Conservation (phyloP, 2,888 invertebrate species). For the Brassicogethes aeneus region DNA sequence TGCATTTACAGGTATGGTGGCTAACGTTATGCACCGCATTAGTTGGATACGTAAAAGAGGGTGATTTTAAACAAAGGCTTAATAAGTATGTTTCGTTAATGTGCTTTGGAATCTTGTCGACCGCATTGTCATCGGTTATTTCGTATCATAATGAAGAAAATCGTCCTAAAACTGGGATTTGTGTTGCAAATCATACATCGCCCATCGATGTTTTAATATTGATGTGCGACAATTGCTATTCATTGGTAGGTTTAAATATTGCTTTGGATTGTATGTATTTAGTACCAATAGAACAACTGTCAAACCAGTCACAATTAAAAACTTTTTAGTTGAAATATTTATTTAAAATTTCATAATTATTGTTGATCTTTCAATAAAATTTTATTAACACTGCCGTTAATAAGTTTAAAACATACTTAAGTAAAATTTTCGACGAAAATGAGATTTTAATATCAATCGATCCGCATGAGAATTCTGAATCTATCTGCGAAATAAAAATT, state of each 20-base stretch:
- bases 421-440: too few species aligned
- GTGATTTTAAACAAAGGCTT: constrained; percentile 65
- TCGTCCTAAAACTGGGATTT: constrained; percentile 75
- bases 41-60: constrained; percentile 76
- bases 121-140: constrained; percentile 83
- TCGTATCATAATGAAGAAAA: constrained; percentile 82
- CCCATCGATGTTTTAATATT: constrained; percentile 96
- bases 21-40: constrained; percentile 77
- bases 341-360: too few species aligned
- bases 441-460: too few species aligned
- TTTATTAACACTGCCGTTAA: too few species aligned
- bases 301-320: too few species aligned
- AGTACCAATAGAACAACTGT: too few species aligned
- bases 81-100: constrained; percentile 76
- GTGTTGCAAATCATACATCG: constrained; percentile 98
- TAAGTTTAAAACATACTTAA: too few species aligned
- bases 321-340: too few species aligned
- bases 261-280: constrained; percentile 3
- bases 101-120: constrained; percentile 88
- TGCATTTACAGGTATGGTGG: constrained; percentile 77
- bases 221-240: constrained; percentile 95
- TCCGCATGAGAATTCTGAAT: too few species aligned
- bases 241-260: constrained; percentile 66
- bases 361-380: too few species aligned
- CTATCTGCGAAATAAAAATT: too few species aligned